Evolutionary conservation across 2,888 invertebrate species (phyloP).

Genomic region (Caradrina clavipalpis): DNA sequence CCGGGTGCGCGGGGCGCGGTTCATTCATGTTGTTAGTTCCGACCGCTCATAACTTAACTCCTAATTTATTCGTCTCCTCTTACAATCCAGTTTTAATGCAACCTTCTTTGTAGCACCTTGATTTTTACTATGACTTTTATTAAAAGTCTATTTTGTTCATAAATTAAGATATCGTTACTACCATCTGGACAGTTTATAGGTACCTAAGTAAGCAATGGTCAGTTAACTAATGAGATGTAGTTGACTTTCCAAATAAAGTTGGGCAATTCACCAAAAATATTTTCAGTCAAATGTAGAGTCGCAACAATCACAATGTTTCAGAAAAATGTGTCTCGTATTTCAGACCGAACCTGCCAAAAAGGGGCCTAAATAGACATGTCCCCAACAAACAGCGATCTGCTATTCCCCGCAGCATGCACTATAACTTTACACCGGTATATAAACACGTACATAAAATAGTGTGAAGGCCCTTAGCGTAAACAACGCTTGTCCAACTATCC

Average conservation of each 20-base stretch:
- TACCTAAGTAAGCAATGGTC: conserved; percentile 1
- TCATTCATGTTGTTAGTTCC: conserved; percentile 91
- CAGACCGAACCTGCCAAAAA: conserved; percentile 36
- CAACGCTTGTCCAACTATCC: conserved; percentile 69
- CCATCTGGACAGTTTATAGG: not conserved
- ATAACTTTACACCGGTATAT: conserved; percentile 51
- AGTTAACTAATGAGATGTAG: conserved; percentile 9
- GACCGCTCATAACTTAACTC: conserved; percentile 90
- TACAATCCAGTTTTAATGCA: conserved; percentile 82
- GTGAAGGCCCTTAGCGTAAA: conserved; percentile 64
- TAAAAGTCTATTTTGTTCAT: conserved; percentile 46
- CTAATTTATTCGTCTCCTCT: conserved; percentile 88
- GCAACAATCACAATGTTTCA: not conserved
- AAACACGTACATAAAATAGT: conserved; percentile 59
- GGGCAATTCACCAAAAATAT: not conserved
- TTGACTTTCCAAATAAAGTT: not conserved
- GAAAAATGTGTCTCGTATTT: conserved; percentile 11
- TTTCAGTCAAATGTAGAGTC: not conserved
- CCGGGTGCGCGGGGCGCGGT: conserved; percentile 76
- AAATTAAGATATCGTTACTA: conserved; percentile 27
- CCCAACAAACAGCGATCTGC: conserved; percentile 45
- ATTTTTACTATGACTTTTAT: conserved; percentile 74
- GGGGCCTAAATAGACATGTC: conserved; percentile 49
- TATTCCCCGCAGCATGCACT: conserved; percentile 49
- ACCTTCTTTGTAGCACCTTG: conserved; percentile 79